Conservation (phyloP, 2,888 invertebrate genomes). For the Drosophila demipolita region DNA sequence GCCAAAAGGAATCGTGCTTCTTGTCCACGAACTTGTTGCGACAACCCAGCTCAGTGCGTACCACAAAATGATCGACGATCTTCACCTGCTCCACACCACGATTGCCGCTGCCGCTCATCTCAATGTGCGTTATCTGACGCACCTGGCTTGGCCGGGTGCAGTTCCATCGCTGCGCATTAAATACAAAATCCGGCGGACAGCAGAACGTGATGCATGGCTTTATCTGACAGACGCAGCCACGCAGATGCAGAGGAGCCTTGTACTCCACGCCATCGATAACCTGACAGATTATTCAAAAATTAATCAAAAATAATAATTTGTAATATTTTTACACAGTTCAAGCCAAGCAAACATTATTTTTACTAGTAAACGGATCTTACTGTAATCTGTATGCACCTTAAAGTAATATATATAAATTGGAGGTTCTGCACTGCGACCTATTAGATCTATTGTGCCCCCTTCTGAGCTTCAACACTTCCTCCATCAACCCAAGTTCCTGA, state of each 20-base stretch:
- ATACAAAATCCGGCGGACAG: constrained; percentile 73
- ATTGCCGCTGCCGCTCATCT: constrained; percentile 56
- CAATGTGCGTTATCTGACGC: constrained; percentile 67
- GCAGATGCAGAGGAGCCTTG: constrained; percentile 62
- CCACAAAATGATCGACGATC: constrained; percentile 68
- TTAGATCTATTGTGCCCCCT: too few relatives aligned
- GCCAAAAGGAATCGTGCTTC: constrained; percentile 72
- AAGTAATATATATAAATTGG: too few relatives aligned
- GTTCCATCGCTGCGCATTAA: constrained; percentile 58
- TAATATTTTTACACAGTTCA: too few relatives aligned
- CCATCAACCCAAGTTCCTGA: too few relatives aligned
- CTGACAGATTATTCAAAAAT: background rate
- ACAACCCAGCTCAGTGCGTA: constrained; percentile 76
- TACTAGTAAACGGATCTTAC: too few relatives aligned
- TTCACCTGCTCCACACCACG: constrained; percentile 51
- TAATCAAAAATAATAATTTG: too few relatives aligned
- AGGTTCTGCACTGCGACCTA: too few relatives aligned
- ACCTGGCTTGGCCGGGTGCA: constrained; percentile 53
- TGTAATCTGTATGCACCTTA: too few relatives aligned
- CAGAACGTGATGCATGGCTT: constrained; percentile 84
- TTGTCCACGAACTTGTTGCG: constrained; percentile 73
- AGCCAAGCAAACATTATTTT: too few relatives aligned
- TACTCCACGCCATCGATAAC: constrained; percentile 71
- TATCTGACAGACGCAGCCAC: constrained; percentile 82
- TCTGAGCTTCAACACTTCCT: too few relatives aligned